Conservation (phyloP, 1,140 invertebrate species). For the Zeugodacus cucurbitae region DNA sequence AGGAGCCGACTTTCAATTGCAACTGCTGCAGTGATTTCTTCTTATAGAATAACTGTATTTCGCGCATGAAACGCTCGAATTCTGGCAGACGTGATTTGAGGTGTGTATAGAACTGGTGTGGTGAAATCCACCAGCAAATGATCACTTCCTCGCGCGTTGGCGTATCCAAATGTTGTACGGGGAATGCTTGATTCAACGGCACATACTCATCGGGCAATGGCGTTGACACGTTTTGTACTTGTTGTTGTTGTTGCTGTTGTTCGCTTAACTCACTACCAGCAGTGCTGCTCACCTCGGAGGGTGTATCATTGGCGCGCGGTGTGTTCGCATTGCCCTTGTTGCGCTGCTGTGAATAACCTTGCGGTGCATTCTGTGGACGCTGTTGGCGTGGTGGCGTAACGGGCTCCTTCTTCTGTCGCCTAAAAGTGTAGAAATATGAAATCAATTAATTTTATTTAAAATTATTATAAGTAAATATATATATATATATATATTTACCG, state of each 20-base stretch:
- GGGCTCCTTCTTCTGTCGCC: slow-evolving; percentile 49
- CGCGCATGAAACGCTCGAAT: slow-evolving; percentile 75
- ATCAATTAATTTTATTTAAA: not conserved
- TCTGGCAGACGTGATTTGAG: slow-evolving; percentile 68
- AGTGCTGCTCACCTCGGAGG: not conserved
- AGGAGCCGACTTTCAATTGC: slow-evolving; percentile 68
- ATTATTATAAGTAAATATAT: not conserved
- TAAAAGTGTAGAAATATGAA: slow-evolving; percentile 38
- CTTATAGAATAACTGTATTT: slow-evolving; percentile 75
- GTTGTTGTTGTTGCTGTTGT: not conserved
- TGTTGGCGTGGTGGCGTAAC: slow-evolving; percentile 49
- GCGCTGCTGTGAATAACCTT: slow-evolving; percentile 55
- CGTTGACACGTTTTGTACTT: not conserved
- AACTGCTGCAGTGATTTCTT: slow-evolving; percentile 67
- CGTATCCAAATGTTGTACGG: slow-evolving; percentile 52
- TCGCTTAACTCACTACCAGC: slow-evolving; percentile 38
- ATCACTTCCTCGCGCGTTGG: slow-evolving; percentile 65
- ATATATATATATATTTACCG: slow-evolving; percentile 43
- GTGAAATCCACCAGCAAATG: slow-evolving; percentile 75
- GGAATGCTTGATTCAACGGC: slow-evolving; percentile 62
- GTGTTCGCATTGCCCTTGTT: slow-evolving; percentile 39
- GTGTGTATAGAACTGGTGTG: slow-evolving; percentile 77
- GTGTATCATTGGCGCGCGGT: slow-evolving; percentile 48
- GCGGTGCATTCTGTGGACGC: slow-evolving; percentile 59
- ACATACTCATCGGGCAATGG: slow-evolving; percentile 60